Percentiles rank a stretch among this genome's conserved stretches.
phyloP scores from a whole-genome alignment of 2,888 invertebrate genomes.

The Drosophila fulvimacula region DNA sequence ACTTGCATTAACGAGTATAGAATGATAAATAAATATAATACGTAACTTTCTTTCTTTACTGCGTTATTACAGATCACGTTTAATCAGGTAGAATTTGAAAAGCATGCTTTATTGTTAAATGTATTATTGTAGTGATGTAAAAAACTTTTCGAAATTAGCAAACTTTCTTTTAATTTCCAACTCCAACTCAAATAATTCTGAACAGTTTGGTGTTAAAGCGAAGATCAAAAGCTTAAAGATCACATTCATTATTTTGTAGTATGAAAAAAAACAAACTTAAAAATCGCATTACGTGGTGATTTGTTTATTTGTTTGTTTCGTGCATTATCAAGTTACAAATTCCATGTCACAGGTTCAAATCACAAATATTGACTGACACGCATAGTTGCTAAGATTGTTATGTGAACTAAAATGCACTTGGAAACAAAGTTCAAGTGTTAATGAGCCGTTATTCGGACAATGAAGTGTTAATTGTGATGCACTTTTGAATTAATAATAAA shows the following conservation, averaged over 20 bases:
- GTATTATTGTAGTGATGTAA: not conserved
- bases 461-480: slow-evolving; percentile 28
- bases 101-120: not conserved
- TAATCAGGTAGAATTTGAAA: not conserved
- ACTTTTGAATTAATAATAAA: slow-evolving; percentile 3
- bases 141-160: not conserved
- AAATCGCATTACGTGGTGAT: slow-evolving; percentile 23
- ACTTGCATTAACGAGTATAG: not conserved
- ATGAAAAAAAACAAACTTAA: not conserved
- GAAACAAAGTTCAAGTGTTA: slow-evolving; percentile 35
- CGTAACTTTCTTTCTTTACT: not conserved
- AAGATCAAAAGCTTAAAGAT: slow-evolving; percentile 2
- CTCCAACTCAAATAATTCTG: not conserved
- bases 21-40: not conserved
- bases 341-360: slow-evolving; percentile 21
- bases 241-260: not conserved
- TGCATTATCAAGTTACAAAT: slow-evolving; percentile 22
- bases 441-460: slow-evolving; percentile 23
- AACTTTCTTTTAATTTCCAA: not conserved
- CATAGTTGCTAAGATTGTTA: not conserved
- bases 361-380: slow-evolving; percentile 24
- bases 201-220: not conserved
- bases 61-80: not conserved
- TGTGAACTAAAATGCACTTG: slow-evolving; percentile 9
- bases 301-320: slow-evolving; percentile 3